These are phyloP conservation scores for Callorhinus ursinus DNA, from an alignment of 2,113 vertebrate species.

Conservation along the genomic window DNA sequence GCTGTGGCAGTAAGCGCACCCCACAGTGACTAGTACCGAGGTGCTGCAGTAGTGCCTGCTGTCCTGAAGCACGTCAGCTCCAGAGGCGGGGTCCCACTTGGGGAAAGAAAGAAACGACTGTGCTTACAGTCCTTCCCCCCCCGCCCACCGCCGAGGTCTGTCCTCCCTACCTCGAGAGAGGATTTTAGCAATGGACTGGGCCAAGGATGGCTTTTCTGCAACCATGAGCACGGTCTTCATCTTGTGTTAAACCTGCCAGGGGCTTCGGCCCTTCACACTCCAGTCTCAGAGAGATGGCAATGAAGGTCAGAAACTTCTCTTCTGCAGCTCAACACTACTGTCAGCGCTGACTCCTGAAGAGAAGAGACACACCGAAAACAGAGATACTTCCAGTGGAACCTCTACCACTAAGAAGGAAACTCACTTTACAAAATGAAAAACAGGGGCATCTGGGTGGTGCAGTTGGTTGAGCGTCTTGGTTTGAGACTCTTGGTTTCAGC, in stretches of 20 bases:
- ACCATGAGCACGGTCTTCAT: slow-evolving; percentile 98
- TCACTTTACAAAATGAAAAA: not conserved
- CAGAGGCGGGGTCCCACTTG: not conserved
- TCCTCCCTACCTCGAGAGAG: slow-evolving; percentile 93
- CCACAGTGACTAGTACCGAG: not conserved
- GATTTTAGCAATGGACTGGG: slow-evolving; percentile 97
- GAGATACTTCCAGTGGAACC: not conserved
- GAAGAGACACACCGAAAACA: not conserved
- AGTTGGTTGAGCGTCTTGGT: not conserved
- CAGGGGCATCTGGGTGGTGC: not conserved
- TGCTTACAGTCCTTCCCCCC: not conserved
- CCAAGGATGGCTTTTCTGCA: slow-evolving; percentile 97
- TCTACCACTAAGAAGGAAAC: not conserved
- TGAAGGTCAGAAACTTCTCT: not conserved
- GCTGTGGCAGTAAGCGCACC: not conserved
- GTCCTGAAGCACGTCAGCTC: not conserved
- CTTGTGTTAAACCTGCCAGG: not conserved
- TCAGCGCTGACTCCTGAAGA: not conserved
- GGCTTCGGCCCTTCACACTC: not conserved
- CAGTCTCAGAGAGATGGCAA: not conserved
- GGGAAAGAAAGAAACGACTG: not conserved
- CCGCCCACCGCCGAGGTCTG: rapidly evolving
- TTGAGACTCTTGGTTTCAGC: not conserved
- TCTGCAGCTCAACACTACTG: not conserved
- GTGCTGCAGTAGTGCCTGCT: not conserved